These are phyloP conservation scores for Actias luna DNA, from an alignment of 2,888 invertebrate species.

Conservation along the genomic window DNA sequence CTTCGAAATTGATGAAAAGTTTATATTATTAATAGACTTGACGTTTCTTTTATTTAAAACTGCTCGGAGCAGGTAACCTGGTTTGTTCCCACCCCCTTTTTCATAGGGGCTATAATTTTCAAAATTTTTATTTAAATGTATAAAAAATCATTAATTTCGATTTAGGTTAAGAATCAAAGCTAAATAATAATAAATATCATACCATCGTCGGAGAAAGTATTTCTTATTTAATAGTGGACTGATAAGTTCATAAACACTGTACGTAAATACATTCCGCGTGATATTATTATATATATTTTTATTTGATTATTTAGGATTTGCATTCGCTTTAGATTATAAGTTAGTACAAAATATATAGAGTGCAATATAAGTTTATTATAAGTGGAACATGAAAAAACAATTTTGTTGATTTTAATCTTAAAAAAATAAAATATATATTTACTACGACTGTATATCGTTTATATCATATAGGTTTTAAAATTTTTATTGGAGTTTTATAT, in stretches of 20 bases:
- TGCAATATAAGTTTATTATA: background rate
- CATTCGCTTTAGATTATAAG: conserved; percentile 9
- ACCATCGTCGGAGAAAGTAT: background rate
- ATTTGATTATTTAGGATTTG: background rate
- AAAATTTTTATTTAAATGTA: too few species aligned
- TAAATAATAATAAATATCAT: background rate
- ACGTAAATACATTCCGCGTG: conserved; percentile 8
- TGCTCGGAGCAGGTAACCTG: too few species aligned
- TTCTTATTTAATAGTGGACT: too few species aligned
- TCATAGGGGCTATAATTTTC: too few species aligned
- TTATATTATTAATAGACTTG: too few species aligned
- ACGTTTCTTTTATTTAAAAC: too few species aligned
- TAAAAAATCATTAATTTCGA: too few species aligned
- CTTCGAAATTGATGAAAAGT: too few species aligned
- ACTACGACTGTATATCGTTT: background rate
- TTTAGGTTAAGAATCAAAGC: too few species aligned
- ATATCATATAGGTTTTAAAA: background rate
- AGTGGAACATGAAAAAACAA: background rate
- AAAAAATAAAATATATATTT: background rate
- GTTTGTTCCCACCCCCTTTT: too few species aligned
- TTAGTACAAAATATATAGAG: conserved; percentile 1
- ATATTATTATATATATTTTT: background rate
- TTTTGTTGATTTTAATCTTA: background rate
- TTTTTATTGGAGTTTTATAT: background rate
- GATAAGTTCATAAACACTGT: background rate